A percentile compares a stretch with the other conserved stretches of the same genome.
These are phyloP conservation scores for Scaeva pyrastri DNA, from an alignment of 2,888 invertebrate genomes.

Conservation along the genomic window DNA sequence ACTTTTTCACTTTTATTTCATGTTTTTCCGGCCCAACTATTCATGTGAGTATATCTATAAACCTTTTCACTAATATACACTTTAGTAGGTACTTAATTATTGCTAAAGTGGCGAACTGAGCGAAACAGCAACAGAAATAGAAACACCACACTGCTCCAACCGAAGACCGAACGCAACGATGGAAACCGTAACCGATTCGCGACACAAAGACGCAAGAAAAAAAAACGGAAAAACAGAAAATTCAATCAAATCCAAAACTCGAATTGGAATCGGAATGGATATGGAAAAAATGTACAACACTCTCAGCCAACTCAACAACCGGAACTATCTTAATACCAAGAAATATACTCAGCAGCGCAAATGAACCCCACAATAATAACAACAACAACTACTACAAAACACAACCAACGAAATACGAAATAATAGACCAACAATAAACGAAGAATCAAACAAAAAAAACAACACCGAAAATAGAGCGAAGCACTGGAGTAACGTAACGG, in stretches of 20 bases:
- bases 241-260: conserved; percentile 39
- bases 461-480: conserved; percentile 67
- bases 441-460: conserved; percentile 26
- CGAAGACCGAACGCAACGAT: background rate
- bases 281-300: conserved; percentile 28
- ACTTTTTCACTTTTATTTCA: conserved; percentile 76
- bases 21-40: conserved; percentile 69
- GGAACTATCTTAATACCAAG: conserved; percentile 68
- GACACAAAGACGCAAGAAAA: conserved; percentile 44
- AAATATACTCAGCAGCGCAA: conserved; percentile 38
- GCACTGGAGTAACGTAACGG: too few species aligned
- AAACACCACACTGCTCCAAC: conserved; percentile 8
- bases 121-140: conserved; percentile 53
- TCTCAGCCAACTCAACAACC: conserved; percentile 61
- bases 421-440: background rate
- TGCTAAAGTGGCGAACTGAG: conserved; percentile 48
- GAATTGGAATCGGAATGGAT: conserved; percentile 56
- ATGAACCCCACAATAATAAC: conserved; percentile 3
- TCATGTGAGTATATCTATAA: conserved; percentile 28
- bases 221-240: background rate
- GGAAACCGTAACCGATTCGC: conserved; percentile 40
- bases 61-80: conserved; percentile 48
- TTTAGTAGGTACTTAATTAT: conserved; percentile 60
- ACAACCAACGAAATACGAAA: conserved; percentile 6
- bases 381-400: background rate